Evolutionary conservation across 1,140 invertebrate genomes (phyloP), one percentile per base, ranked within the genome.

Genomic region (Drosophila neocordata): DNA sequence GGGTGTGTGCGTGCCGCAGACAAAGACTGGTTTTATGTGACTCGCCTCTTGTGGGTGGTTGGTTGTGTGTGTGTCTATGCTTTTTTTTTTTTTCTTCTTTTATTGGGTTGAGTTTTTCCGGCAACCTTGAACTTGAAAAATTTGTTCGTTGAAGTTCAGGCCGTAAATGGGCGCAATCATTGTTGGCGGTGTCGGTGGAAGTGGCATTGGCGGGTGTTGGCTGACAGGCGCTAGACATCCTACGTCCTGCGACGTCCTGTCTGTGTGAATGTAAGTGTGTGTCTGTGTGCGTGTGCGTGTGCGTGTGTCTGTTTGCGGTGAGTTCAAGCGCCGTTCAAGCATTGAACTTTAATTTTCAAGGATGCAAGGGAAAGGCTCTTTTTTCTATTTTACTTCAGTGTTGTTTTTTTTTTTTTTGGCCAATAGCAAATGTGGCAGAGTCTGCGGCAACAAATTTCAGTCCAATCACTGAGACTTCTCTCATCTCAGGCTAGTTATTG

Each of bases 341-440:
- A 79, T 87, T 88, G 83, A 88, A 88, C 83, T 88, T 81, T 77
- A 81, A 80, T 69, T 88, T 79, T 88, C 83, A 88, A 88, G 83
- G 83, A 88, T 88, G 83, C 78, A 1, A 48, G 18, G 41, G 15
- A 48, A 20, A 48, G 41, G 41, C 41, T 48, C 41, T 48, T 4
- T 20, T 48, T 9, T 18, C 6, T 2, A 11, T 48, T 61, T 56
- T 58, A 15, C 22, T 34, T 62, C 13, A 12, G 24, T 12, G 18
- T 11, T 52, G 22, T 24, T 31, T 38, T n/a, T 2, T 27, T 12
- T 15, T 48, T 38, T 3, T 52, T 44, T 44, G 62, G 38, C 67
- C 72, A 70, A 70, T 59, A 8, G 57, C 34, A 41, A 20, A 41
- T 13, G 27, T 44, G 53, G 24, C 53, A 56, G 53, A 56, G 24